Percentiles rank a stretch among this genome's conserved stretches.
Conservation (phyloP, 1,140 invertebrate species). For the Chlorops oryzae region DNA sequence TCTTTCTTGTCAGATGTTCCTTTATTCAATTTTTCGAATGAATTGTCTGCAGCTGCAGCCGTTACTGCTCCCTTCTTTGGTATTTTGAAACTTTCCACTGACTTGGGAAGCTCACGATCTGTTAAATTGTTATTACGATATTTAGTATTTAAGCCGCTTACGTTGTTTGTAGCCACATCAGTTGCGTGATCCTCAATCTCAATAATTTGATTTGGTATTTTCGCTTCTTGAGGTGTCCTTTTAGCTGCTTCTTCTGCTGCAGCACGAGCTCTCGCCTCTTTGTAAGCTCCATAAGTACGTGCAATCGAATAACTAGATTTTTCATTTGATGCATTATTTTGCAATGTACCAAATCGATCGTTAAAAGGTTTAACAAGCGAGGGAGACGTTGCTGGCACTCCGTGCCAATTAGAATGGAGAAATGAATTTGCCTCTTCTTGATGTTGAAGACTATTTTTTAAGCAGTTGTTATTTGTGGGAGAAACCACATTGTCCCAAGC, state of each 20-base stretch:
- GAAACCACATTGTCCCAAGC: too few relatives aligned
- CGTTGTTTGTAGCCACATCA: background rate
- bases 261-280: constrained; percentile 23
- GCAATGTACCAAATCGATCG: too few relatives aligned
- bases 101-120: constrained; percentile 4
- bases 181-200: constrained; percentile 1
- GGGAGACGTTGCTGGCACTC: too few relatives aligned
- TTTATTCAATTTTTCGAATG: background rate
- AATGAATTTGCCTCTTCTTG: too few relatives aligned
- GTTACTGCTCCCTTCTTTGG: constrained; percentile 4
- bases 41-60: background rate
- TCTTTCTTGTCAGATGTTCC: background rate
- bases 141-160: constrained; percentile 11
- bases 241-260: constrained; percentile 15
- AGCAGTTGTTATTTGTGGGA: too few relatives aligned
- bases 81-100: constrained; percentile 15
- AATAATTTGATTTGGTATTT: background rate
- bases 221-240: constrained; percentile 3
- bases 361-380: too few relatives aligned
- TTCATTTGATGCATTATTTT: too few relatives aligned
- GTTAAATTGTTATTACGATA: constrained; percentile 11
- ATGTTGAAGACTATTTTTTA: too few relatives aligned
- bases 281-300: constrained; percentile 29
- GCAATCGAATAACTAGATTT: too few relatives aligned
- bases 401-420: too few relatives aligned